A percentile compares a stretch with the other conserved stretches of the same genome.
Conservation (phyloP, 2,888 invertebrate species). For the Limnephilus marmoratus region DNA sequence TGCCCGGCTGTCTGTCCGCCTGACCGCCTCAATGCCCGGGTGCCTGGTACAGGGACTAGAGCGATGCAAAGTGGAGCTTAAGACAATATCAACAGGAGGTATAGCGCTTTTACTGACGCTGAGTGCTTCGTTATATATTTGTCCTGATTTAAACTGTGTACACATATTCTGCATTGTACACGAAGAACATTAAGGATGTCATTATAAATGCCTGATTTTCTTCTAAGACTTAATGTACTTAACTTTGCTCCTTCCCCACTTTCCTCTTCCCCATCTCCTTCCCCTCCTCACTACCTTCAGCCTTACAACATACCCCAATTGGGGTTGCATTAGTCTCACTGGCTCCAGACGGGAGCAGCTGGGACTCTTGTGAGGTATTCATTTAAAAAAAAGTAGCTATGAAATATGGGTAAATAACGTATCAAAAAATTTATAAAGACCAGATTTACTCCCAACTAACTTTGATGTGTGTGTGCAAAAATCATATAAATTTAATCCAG, state of each 20-base stretch:
- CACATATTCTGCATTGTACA: background rate
- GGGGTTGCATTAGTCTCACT: no score
- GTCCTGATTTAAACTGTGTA: background rate
- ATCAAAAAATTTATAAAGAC: no score
- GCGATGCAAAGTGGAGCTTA: slow-evolving; percentile 11
- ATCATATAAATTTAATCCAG: no score
- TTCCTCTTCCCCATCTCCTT: no score
- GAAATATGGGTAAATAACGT: no score
- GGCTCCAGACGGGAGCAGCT: no score
- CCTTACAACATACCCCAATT: no score
- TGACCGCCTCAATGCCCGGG: background rate
- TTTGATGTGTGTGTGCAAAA: background rate
- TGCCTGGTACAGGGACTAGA: background rate
- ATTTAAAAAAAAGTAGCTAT: no score
- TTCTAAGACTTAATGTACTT: background rate
- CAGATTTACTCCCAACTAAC: background rate
- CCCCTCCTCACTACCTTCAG: no score
- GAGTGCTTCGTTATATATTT: background rate
- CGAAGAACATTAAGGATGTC: background rate
- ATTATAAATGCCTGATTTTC: background rate
- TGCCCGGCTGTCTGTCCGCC: background rate
- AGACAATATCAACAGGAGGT: slow-evolving; percentile 14
- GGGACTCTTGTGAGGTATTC: no score
- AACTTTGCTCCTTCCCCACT: no score
- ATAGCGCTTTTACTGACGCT: background rate